Evolutionary conservation across 1,140 invertebrate genomes (phyloP), one percentile per base, ranked within the genome.

Genomic region (Oncopodura yosiiana): DNA sequence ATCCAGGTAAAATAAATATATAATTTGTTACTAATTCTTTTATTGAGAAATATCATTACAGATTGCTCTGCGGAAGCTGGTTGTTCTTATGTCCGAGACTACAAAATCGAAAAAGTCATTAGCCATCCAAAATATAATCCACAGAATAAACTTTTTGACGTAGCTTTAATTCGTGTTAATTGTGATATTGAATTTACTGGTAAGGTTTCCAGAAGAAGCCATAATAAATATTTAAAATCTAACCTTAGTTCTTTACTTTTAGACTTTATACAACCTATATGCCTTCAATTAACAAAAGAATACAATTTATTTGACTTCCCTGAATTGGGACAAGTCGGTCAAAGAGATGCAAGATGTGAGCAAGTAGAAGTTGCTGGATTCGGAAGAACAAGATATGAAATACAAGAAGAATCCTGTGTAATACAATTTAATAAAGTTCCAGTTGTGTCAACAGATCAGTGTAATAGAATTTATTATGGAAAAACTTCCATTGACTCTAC

Each of bases 161-260:
- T 84, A 41, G 81, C 74, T 1, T 63, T 84, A 2, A 68, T 84
- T 34, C 71, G 78, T 62, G 66, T 82, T 0, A 63, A 70, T 0
- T 52, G 65, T 42, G 66, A 72, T 3, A 73, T 75, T 1, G 70
- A 78, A 56, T 74, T 80, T 29, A 49, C 34, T 23, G 34, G 19
- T 32, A 34, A 18, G 16, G 12, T 29, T 44, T 6, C 4, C 24
- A 9, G 26, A 19, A 26, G 42, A 44, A 21, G 23, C 16, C 8
- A 19, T 27, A 4, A 45, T 21, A 9, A 45, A 12, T 45, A 19
- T 45, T 18, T 41, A 18, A 18, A 9, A 8, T 9, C 6, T 41
- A 12, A 12, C 16, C 9, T 18, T 12, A 14, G n/a, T n/a, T n/a
- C n/a, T n/a, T n/a, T n/a, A n/a, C n/a, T n/a, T n/a, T n/a, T n/a